Percentiles rank a stretch among this genome's conserved stretches.
Evolutionary conservation across 2,888 invertebrate genomes (phyloP).

Genomic region (Amblyteles armatorius): DNA sequence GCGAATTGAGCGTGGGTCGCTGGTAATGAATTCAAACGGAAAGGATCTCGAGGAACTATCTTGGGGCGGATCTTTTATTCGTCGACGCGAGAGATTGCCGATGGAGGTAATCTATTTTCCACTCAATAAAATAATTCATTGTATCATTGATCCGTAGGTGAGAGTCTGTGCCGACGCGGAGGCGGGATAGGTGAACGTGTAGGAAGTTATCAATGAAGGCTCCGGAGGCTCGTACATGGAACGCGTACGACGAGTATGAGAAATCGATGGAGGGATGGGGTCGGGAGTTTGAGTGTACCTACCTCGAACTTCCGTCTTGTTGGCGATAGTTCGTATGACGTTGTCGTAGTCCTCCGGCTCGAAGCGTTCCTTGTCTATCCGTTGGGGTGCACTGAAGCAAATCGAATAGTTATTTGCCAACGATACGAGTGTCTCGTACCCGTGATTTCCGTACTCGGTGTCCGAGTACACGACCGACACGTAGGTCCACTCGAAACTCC

Average conservation of each 20-base stretch:
- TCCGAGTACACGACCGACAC: constrained; percentile 86
- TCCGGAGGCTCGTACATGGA: constrained; percentile 3
- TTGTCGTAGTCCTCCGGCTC: constrained; percentile 83
- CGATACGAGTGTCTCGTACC: constrained; percentile 84
- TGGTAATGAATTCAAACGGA: constrained; percentile 28
- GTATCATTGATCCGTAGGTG: background rate
- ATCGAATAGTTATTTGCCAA: constrained; percentile 84
- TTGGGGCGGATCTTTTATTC: background rate
- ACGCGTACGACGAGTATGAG: background rate
- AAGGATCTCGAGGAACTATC: constrained; percentile 24
- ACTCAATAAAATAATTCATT: constrained; percentile 34
- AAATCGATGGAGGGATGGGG: constrained; percentile 38
- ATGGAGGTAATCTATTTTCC: constrained; percentile 41
- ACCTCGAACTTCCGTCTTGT: constrained; percentile 85
- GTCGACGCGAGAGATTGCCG: background rate
- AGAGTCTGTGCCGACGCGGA: background rate
- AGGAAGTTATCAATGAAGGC: constrained; percentile 55
- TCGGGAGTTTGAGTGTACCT: constrained; percentile 32
- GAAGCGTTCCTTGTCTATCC: constrained; percentile 84
- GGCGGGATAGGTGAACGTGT: background rate
- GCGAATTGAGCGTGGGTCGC: background rate
- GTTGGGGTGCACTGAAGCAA: constrained; percentile 85
- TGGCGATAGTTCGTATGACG: constrained; percentile 83
- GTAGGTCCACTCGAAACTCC: constrained; percentile 86
- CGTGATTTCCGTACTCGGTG: constrained; percentile 86